Evolutionary conservation across 2,888 invertebrate genomes (phyloP), one percentile per base, ranked within the genome.

Genomic region (Anthophora plumipes): DNA sequence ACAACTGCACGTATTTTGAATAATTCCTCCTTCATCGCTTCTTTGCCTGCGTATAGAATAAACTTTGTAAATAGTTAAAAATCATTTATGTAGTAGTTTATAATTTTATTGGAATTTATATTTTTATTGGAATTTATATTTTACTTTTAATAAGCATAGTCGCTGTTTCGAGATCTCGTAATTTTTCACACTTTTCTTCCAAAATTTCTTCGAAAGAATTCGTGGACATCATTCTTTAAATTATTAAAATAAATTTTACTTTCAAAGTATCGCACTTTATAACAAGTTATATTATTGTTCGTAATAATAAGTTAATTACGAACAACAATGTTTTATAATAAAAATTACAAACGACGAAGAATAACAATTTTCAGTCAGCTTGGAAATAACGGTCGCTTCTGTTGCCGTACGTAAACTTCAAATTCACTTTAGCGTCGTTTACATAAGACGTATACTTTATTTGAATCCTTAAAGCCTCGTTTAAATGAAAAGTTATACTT

Each of bases 71-170:
- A 55, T 71, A 14, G 57, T 70, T 12, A 57, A 59, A 22, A 22
- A 20, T 50, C n/a, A n/a, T n/a, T n/a, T 12, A 22, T n/a, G 50
- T 9, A 20, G 50, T 37, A 67, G 59, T 22, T 17, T 61, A 22
- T 50, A n/a, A 46, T n/a, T n/a, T n/a, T n/a, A n/a, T n/a, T n/a
- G n/a, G n/a, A n/a, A n/a, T n/a, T n/a, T n/a, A n/a, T n/a, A n/a
- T n/a, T n/a, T n/a, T n/a, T n/a, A n/a, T n/a, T n/a, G n/a, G n/a
- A n/a, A 11, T 25, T 7, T 31, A 71, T 43, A 22, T 77, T 76
- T 54, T 86, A 92, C 92, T 73, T 72, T 72, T 76, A 48, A 91
- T 69, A 1, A 91, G 71, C 50, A 68, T 55, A 17, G 91, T 90
- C 6, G 89, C 87, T 8, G 73, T 77, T 59, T 85, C 72, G 1